Evolutionary conservation across 1,140 invertebrate species (phyloP).

Genomic region (Wasmannia auropunctata): DNA sequence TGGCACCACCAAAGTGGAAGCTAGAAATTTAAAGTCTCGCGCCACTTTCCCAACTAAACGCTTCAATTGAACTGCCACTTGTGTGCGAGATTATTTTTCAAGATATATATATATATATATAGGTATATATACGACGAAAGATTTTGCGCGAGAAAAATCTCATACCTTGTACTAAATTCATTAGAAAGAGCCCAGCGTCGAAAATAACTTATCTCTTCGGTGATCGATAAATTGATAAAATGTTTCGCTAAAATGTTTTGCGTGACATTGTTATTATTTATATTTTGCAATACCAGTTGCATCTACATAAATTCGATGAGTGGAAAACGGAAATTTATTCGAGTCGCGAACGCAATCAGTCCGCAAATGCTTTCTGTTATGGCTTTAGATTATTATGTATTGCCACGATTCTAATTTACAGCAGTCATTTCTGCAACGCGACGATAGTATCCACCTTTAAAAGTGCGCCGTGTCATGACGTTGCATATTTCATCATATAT

Average conservation of each 20-base stretch:
- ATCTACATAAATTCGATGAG: background rate
- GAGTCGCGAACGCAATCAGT: constrained; percentile 3
- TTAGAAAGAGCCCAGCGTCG: background rate
- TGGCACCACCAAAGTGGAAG: background rate
- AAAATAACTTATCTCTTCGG: background rate
- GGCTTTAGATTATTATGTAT: constrained; percentile 24
- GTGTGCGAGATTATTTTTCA: too few relatives aligned
- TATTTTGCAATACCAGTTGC: background rate
- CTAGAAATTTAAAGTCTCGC: background rate
- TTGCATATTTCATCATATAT: background rate
- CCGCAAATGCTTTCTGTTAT: background rate
- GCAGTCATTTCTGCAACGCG: too few relatives aligned
- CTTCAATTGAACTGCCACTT: background rate
- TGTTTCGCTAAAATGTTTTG: background rate
- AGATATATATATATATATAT: too few relatives aligned
- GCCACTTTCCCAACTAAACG: background rate
- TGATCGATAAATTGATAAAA: background rate
- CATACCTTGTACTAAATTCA: background rate
- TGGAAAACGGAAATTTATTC: constrained; percentile 21
- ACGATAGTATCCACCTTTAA: background rate
- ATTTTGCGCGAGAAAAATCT: background rate
- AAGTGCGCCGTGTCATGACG: background rate
- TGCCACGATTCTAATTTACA: constrained; percentile 22
- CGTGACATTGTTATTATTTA: background rate
- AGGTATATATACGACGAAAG: background rate